These are phyloP conservation scores for Nasua narica DNA, from an alignment of 2,797 vertebrate species.

Conservation along the genomic window DNA sequence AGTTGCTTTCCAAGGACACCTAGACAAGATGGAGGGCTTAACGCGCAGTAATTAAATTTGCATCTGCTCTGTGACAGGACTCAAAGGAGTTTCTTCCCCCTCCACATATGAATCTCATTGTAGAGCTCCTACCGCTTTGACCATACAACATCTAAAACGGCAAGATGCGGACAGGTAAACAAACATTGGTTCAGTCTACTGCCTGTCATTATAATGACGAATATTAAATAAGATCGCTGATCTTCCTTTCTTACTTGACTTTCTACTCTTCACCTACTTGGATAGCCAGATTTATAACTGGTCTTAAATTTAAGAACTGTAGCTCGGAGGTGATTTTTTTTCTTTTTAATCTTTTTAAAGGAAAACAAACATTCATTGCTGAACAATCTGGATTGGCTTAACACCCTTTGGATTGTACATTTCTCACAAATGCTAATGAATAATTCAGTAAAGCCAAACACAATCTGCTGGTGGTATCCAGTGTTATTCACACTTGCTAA, in stretches of 20 bases:
- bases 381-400: conserved; percentile 56
- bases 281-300: conserved; percentile 37
- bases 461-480: conserved; percentile 74
- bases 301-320: conserved; percentile 47
- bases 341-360: conserved; percentile 38
- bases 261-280: conserved; percentile 27
- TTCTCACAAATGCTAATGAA: conserved; percentile 74
- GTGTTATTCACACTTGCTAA: conserved; percentile 73
- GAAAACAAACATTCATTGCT: conserved; percentile 56
- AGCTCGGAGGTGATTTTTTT: conserved; percentile 44
- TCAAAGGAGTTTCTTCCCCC: conserved; percentile 65
- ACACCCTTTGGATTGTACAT: conserved; percentile 62
- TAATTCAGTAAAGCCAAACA: conserved; percentile 79
- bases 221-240: conserved; percentile 53
- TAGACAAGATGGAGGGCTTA: conserved; percentile 93
- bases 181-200: conserved; percentile 74
- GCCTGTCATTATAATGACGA: conserved; percentile 71
- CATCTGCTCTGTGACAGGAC: conserved; percentile 93
- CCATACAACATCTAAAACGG: conserved; percentile 76
- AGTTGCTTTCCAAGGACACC: conserved; percentile 89
- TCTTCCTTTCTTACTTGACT: neutral
- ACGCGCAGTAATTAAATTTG: conserved; percentile 96
- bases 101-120: conserved; percentile 78
- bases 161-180: conserved; percentile 75
- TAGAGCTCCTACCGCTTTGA: conserved; percentile 82